Evolutionary conservation across 2,113 vertebrate genomes (phyloP), one percentile per base, ranked within the genome.

Genomic region (mouse (Mus musculus)): DNA sequence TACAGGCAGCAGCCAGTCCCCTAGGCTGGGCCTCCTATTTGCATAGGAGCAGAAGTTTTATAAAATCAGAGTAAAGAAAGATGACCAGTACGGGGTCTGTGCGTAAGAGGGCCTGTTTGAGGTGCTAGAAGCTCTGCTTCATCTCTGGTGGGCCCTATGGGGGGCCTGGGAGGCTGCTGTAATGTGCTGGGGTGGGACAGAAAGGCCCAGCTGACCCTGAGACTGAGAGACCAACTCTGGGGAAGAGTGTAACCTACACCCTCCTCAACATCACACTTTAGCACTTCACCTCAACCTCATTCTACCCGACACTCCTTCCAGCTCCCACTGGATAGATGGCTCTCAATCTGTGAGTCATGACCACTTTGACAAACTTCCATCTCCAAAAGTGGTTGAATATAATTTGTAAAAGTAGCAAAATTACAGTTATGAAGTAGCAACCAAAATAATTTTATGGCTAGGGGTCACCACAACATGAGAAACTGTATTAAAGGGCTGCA

Each of bases 231-330:
- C 46, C 1, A 30, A 1, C 12, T n/a, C 39, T 20, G 17, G 2
- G 24, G 52, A 72, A 52, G 69, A 84, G 16, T 26, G 2, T 4
- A 33, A 65, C 36, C 9, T 16, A 12, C 4, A 10, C 2, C 39
- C 4, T 33, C 5, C 12, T 6, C 36, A 9, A 20, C 1, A 0
- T 30, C 22, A 24, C 13, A 3, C 2, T 65, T 49, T 9, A 49
- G 14, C 61, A 3, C 61, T 39, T 16, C 33, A 39, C 56, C 52
- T 1, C 0, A 20, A 63, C 36, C 26, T 46, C 36, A 61, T 52
- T 49, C 17, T 2, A 1, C 0, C 0, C 1, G 7, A 24, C 16
- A 4, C 7, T 80, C 33, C 17, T 20, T 5, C 19, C 71, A 61
- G 59, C 59, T 69, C 3, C 16, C 49, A 42, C 5, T 14, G 49